These are phyloP conservation scores for Bubalus kerabau DNA, from an alignment of 2,113 vertebrate genomes.

Conservation along the genomic window DNA sequence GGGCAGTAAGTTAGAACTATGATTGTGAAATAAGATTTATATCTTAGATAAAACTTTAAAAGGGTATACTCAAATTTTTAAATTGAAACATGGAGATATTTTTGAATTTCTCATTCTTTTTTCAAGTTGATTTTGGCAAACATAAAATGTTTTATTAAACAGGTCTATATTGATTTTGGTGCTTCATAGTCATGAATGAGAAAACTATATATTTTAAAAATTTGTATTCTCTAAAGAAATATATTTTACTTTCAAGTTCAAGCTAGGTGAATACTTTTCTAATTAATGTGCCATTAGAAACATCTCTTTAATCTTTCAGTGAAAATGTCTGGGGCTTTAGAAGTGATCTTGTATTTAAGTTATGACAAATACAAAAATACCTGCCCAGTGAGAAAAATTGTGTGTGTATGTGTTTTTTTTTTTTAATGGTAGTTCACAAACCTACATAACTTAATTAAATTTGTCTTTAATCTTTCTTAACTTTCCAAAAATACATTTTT, in stretches of 20 bases:
- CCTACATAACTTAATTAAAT: conserved; percentile 37
- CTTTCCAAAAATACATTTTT: background rate
- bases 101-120: background rate
- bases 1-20: background rate
- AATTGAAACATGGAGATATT: background rate
- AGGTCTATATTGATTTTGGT: background rate
- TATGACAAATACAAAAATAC: conserved; percentile 4
- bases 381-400: background rate
- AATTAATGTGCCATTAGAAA: conserved; percentile 14
- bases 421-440: background rate
- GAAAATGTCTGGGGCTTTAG: conserved; percentile 11
- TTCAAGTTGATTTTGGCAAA: background rate
- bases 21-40: background rate
- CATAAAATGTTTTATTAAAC: background rate
- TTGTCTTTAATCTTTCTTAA: background rate
- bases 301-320: background rate
- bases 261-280: background rate
- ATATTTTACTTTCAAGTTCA: background rate
- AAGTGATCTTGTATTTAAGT: background rate
- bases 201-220: background rate
- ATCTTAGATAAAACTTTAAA: background rate
- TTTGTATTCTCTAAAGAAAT: background rate
- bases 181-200: background rate
- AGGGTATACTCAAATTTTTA: background rate
- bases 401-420: background rate